Evolutionary conservation across 2,797 vertebrate species (phyloP), one percentile per base, ranked within the genome.

Genomic region (Cossypha caffra): DNA sequence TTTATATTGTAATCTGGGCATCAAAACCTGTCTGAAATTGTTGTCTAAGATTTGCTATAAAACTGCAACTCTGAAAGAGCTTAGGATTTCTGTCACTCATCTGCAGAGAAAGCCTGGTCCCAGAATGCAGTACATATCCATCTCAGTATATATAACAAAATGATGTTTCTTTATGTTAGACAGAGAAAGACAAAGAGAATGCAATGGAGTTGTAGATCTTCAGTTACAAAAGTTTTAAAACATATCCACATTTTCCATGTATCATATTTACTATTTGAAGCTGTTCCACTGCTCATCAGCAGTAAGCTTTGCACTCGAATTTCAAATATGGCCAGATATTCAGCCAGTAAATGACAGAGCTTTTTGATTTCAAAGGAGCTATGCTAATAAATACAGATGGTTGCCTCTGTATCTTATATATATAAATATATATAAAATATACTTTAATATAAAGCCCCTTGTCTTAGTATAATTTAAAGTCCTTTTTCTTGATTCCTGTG

Each of bases 21-120:
- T 43, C 31, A 95, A 90, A 92, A 90, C 8, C 42, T 73, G 20
- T 58, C 82, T 96, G 58, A 90, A 88, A 75, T 42, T 24, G 11
- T 90, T 85, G 66, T 61, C 47, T 55, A 38, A 62, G 50, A 63
- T 82, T 57, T 93, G 7, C 16, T 43, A 82, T 63, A 72, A 89
- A 93, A 78, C 23, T 59, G 4, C 7, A 48, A 1, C 78, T 87
- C 58, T 83, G 54, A 88, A 74, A 89, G 20, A 87, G 10, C 3
- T 90, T 83, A 55, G 23, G n/a, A 79, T 78, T 95, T 93, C 78
- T 95, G 64, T 81, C 69, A 84, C 29, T 91, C 42, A 35, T 47
- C 71, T 82, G 40, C 47, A 78, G 26, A 88, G 62, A 77, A 92
- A 91, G 4, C 14, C n/a, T 80, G 75, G 28, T 69, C 29, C 71